Evolutionary conservation across 2,797 vertebrate species (phyloP).

Genomic region (Lutra lutra): DNA sequence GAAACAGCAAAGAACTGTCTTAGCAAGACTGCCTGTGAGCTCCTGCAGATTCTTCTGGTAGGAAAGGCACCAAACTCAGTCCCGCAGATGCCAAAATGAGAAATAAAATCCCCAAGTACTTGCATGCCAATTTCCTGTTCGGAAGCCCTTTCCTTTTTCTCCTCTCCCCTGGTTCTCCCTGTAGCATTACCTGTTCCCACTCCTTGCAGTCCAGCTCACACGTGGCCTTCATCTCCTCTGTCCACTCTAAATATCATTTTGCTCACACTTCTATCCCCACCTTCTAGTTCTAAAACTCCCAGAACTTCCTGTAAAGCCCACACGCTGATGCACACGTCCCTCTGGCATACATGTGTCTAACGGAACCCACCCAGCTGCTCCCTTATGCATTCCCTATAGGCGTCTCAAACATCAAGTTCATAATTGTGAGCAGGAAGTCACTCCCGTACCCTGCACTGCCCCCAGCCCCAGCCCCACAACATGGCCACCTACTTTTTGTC

Average conservation of each 20-base stretch:
- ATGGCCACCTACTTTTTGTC: background rate
- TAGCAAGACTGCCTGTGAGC: background rate
- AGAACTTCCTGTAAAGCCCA: background rate
- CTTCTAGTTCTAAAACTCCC: background rate
- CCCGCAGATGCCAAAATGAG: background rate
- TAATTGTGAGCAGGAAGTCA: background rate
- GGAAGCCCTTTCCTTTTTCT: rapidly evolving
- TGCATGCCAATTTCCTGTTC: background rate
- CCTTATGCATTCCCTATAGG: background rate
- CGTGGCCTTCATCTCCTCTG: background rate
- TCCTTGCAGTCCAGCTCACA: too few species aligned
- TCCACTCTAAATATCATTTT: background rate
- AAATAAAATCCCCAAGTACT: background rate
- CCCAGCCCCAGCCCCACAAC: too few species aligned
- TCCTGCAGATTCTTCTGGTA: rapidly evolving
- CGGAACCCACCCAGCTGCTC: background rate
- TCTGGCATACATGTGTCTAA: too few species aligned
- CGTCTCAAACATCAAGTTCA: background rate
- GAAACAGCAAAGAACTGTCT: background rate
- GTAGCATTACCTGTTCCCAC: rapidly evolving
- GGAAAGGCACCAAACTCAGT: background rate
- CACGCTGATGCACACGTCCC: background rate
- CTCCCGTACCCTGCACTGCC: background rate
- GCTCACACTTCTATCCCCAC: background rate
- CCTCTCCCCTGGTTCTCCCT: background rate